Evolutionary conservation across 1,140 invertebrate genomes (phyloP), one percentile per base, ranked within the genome.

Genomic region (Drosophila bocqueti): DNA sequence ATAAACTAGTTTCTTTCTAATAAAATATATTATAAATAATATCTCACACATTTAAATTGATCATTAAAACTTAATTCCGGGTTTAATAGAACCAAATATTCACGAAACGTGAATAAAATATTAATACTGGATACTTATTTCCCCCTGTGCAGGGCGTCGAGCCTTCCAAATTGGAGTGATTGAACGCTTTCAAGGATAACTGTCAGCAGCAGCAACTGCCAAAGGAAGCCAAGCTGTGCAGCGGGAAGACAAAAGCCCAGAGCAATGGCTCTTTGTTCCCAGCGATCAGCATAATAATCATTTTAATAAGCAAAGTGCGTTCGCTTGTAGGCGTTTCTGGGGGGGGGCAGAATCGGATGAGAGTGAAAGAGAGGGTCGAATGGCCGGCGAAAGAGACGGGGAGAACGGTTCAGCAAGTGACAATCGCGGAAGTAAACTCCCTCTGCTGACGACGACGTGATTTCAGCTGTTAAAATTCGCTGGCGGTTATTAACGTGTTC

Each of bases 101-200:
- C 4, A 18, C 15, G 9, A 49, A 49, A 49, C 24, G 24, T 52
- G 18, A 36, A 10, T 13, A 13, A 52, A 34, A 18, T 54, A 24
- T 36, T 18, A 52, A 15, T 26, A 26, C 31, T 9, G 36, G 6
- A 11, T 26, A 7, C 24, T 36, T 18, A 31, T 66, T 64, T 64
- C 2, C n/a, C 13, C 3, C 18, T 4, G 43, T 64, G 76, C 38
- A 46, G 26, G 47, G 61, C 21, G 72, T 47, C 83, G 83, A 89
- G 83, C 83, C 83, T 87, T 89, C 81, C 26, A 21, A 42, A 49
- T 54, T 34, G 54, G 40, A 50, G 85, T 91, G 78, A 90, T 79
- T 90, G 85, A 85, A 90, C 85, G 81, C 61, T 59, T 74, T 85
- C 85, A 90, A 90, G 85, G 85, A 90, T 90, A 74, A 63, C 75